Conservation (phyloP, 2,888 invertebrate genomes). For the Orthosia gracilis region DNA sequence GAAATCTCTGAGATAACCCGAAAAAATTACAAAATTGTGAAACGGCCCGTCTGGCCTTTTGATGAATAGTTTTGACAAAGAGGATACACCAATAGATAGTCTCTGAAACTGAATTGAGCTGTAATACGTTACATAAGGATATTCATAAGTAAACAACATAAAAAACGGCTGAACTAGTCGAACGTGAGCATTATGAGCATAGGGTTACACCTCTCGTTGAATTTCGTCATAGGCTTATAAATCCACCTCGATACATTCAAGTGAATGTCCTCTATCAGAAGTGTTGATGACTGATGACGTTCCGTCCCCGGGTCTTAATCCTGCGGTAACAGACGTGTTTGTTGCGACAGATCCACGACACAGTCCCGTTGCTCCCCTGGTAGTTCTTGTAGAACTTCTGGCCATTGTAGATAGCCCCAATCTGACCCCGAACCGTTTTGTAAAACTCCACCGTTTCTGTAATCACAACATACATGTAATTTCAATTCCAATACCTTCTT, state of each 20-base stretch:
- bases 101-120: not conserved
- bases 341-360: conserved; percentile 67
- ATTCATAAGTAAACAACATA: not conserved
- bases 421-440: conserved; percentile 61
- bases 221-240: conserved; percentile 18
- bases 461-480: not conserved
- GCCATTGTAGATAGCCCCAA: conserved; percentile 60
- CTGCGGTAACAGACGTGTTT: conserved; percentile 60
- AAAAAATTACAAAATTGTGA: not conserved
- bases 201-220: conserved; percentile 28
- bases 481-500: not conserved
- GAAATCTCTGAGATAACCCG: not conserved
- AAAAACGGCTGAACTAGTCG: not conserved
- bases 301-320: conserved; percentile 44
- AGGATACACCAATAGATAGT: not conserved
- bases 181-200: not conserved
- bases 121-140: not conserved
- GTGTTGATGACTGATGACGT: conserved; percentile 22
- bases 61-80: not conserved
- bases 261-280: conserved; percentile 50
- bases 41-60: not conserved
- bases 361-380: conserved; percentile 47
- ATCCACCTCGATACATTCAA: conserved; percentile 37
- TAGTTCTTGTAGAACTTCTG: conserved; percentile 70
- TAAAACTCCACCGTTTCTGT: conserved; percentile 53